Percentiles rank a stretch among this genome's conserved stretches.
Evolutionary conservation across 2,113 vertebrate genomes (phyloP).

Genomic region (Periophthalmodon schlosseri): DNA sequence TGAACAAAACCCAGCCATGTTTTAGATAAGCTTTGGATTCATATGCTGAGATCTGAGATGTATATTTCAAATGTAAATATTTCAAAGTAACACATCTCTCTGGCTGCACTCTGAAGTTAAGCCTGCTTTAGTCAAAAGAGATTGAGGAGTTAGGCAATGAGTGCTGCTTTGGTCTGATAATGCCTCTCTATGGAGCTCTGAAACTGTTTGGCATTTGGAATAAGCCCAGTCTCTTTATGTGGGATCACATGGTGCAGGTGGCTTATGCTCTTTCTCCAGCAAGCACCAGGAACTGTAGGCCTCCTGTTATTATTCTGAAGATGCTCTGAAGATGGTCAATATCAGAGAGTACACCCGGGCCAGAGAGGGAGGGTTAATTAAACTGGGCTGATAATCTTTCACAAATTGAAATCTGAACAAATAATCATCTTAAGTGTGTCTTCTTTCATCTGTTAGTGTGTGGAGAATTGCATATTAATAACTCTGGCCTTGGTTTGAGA

Average conservation of each 20-base stretch:
- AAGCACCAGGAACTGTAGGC: slow-evolving; percentile 17
- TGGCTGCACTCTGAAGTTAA: slow-evolving; percentile 15
- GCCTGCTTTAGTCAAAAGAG: slow-evolving; percentile 38
- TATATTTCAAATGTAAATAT: slow-evolving; percentile 10
- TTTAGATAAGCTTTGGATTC: background rate
- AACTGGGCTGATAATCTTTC: background rate
- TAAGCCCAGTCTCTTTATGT: slow-evolving; percentile 43
- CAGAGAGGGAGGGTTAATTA: slow-evolving; percentile 7
- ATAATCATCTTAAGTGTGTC: background rate
- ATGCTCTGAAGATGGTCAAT: background rate
- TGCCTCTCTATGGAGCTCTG: slow-evolving; percentile 27
- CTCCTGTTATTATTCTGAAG: slow-evolving; percentile 26
- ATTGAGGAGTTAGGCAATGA: slow-evolving; percentile 45
- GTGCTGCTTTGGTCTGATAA: slow-evolving; percentile 50
- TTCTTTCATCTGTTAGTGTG: background rate
- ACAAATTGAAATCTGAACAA: background rate
- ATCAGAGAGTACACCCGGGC: slow-evolving; percentile 6
- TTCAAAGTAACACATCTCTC: background rate
- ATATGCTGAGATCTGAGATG: background rate
- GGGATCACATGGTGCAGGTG: slow-evolving; percentile 50
- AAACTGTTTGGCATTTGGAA: slow-evolving; percentile 28
- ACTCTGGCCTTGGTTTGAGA: background rate
- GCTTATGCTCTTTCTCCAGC: slow-evolving; percentile 44
- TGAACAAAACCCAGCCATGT: slow-evolving; percentile 37
- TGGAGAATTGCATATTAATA: background rate